phyloP scores from a whole-genome alignment of 2,888 invertebrate genomes.

The Gerosis bhagava region DNA sequence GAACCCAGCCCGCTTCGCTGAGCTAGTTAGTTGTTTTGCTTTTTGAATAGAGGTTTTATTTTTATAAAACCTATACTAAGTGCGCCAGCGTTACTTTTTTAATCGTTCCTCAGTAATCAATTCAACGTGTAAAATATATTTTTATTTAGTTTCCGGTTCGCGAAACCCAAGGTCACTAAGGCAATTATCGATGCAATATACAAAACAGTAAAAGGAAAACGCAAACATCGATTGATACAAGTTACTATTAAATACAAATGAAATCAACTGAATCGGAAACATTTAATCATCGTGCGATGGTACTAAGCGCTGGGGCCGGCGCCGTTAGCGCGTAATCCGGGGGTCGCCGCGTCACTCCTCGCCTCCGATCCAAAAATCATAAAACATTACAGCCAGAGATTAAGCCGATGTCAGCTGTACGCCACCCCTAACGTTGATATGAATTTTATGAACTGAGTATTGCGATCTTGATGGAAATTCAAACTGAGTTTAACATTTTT shows the following conservation, averaged over 20 bases:
- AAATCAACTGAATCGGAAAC: constrained; percentile 46
- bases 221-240: background rate
- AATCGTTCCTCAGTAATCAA: no score
- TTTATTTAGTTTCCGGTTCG: no score
- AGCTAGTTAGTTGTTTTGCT: no score
- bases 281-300: constrained; percentile 58
- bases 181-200: no score
- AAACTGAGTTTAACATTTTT: no score
- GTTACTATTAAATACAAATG: constrained; percentile 44
- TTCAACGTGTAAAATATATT: no score
- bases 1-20: no score
- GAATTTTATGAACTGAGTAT: constrained; percentile 15
- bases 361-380: constrained; percentile 29
- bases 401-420: constrained; percentile 28
- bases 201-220: background rate
- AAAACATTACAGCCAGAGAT: constrained; percentile 30
- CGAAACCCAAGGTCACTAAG: no score
- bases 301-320: constrained; percentile 24
- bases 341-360: constrained; percentile 34
- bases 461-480: constrained; percentile 9
- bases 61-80: no score
- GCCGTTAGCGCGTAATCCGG: constrained; percentile 18
- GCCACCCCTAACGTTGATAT: constrained; percentile 10
- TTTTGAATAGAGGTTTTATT: no score
- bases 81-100: no score